phyloP scores from a whole-genome alignment of 1,140 invertebrate species.

The Brachionus plicatilis region DNA sequence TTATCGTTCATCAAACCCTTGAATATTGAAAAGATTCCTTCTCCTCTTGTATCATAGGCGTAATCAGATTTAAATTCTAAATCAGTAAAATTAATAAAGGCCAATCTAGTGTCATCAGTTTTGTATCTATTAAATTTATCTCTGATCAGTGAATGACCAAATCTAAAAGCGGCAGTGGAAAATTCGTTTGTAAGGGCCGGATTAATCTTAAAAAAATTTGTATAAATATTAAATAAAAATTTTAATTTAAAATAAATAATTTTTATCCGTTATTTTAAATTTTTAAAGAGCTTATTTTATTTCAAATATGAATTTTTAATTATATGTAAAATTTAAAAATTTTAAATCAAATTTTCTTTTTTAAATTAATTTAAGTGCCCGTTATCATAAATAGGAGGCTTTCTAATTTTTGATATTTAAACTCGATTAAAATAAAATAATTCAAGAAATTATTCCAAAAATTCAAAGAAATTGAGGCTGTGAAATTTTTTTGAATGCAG shows the following conservation, averaged over 20 bases:
- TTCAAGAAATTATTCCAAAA: too few species aligned
- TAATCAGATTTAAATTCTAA: not conserved
- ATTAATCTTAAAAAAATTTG: not conserved
- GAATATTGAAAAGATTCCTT: constrained; percentile 25
- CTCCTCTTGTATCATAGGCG: constrained; percentile 2
- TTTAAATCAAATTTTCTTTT: too few species aligned
- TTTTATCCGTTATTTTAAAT: not conserved
- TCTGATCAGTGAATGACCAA: constrained; percentile 29
- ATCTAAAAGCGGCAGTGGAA: constrained; percentile 37
- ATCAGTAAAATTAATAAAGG: not conserved
- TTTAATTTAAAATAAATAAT: not conserved
- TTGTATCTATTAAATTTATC: not conserved
- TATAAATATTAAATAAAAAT: not conserved
- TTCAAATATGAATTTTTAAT: too few species aligned
- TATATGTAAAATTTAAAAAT: too few species aligned
- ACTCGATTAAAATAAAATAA: too few species aligned
- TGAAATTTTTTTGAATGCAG: too few species aligned
- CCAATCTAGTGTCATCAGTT: not conserved
- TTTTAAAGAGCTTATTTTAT: too few species aligned
- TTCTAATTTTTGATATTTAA: too few species aligned
- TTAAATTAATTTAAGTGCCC: too few species aligned
- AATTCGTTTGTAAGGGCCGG: constrained; percentile 22
- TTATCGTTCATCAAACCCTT: not conserved
- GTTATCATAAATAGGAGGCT: too few species aligned
- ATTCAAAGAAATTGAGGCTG: too few species aligned